A percentile compares a stretch with the other conserved stretches of the same genome.
Conservation (phyloP, 2,797 vertebrate species). For the Sebastes goodei region DNA sequence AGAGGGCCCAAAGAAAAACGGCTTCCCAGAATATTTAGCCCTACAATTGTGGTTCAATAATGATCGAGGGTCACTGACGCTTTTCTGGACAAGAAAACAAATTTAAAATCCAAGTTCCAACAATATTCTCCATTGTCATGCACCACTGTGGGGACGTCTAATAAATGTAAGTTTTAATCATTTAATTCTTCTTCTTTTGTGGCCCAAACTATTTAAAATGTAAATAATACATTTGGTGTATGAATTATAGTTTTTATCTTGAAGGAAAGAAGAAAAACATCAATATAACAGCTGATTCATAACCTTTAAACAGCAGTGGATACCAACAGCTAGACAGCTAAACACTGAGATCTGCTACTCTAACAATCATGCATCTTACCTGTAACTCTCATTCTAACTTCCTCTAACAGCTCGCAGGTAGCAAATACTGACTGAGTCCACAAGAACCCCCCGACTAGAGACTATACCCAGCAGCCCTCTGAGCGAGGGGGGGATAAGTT, state of each 20-base stretch:
- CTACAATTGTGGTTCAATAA: background rate
- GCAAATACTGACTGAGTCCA: conserved; percentile 30
- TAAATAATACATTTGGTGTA: background rate
- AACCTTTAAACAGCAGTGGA: background rate
- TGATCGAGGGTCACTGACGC: background rate
- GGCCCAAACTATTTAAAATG: background rate
- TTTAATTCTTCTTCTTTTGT: background rate
- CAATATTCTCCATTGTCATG: background rate
- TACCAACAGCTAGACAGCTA: background rate
- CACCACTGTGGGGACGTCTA: background rate
- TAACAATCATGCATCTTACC: conserved; percentile 67
- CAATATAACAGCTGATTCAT: background rate
- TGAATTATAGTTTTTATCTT: background rate
- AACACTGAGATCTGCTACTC: background rate
- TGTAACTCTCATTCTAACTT: conserved; percentile 77
- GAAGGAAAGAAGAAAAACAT: background rate
- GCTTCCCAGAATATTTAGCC: too few species aligned
- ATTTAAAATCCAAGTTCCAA: background rate
- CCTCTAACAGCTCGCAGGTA: conserved; percentile 58
- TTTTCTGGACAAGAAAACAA: background rate
- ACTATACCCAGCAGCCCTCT: conserved; percentile 29
- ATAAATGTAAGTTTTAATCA: background rate
- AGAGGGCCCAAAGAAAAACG: too few species aligned
- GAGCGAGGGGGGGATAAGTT: conserved; percentile 54
- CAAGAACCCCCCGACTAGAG: conserved; percentile 15